phyloP scores from a whole-genome alignment of 2,113 vertebrate species.

The Lagenorhynchus albirostris region DNA sequence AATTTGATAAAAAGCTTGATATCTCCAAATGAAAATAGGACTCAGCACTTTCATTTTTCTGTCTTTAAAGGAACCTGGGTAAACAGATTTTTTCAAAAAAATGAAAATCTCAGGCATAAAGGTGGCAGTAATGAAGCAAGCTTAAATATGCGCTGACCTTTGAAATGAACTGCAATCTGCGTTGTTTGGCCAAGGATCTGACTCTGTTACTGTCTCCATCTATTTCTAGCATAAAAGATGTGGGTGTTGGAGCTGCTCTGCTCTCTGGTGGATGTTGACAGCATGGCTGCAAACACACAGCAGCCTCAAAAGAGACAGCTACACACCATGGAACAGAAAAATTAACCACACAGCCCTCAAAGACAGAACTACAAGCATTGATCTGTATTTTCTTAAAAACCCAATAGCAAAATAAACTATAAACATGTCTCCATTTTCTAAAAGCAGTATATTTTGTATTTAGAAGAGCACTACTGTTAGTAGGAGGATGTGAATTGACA shows the following conservation, averaged over 20 bases:
- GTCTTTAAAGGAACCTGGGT: conserved; percentile 86
- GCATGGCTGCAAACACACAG: conserved; percentile 83
- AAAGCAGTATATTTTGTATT: conserved; percentile 22
- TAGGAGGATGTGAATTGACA: not conserved
- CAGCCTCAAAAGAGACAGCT: conserved; percentile 71
- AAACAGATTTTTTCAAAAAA: conserved; percentile 85
- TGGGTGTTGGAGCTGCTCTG: conserved; percentile 90
- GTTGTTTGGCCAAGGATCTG: conserved; percentile 87
- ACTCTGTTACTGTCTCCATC: conserved; percentile 86
- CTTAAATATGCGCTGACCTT: conserved; percentile 94
- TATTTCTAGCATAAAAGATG: conserved; percentile 87
- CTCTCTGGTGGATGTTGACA: conserved; percentile 92
- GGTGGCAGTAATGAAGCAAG: conserved; percentile 88
- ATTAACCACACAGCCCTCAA: conserved; percentile 71
- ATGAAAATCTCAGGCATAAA: conserved; percentile 87
- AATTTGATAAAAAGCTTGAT: conserved; percentile 96
- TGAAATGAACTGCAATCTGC: conserved; percentile 91
- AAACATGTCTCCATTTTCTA: conserved; percentile 15
- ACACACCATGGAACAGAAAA: conserved; percentile 67
- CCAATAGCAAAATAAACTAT: conserved; percentile 41
- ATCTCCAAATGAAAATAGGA: conserved; percentile 92
- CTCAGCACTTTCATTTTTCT: conserved; percentile 93
- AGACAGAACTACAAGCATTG: conserved; percentile 56
- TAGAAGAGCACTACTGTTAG: not conserved
- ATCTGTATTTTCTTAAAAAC: conserved; percentile 27